Conservation (phyloP, 2,113 vertebrate genomes). For the Bucco capensis region DNA sequence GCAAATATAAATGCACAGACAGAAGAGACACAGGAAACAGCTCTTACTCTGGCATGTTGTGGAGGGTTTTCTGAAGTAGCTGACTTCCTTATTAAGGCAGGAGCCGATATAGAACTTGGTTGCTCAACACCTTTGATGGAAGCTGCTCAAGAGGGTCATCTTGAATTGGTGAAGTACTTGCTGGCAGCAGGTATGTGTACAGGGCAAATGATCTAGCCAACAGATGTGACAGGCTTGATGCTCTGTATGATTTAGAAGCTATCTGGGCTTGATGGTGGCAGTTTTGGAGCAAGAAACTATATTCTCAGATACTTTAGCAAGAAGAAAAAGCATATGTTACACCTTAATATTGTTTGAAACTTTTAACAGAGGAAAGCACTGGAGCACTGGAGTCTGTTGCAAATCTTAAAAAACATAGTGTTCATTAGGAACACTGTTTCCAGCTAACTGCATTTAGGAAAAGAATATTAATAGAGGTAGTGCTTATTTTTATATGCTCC, state of each 20-base stretch:
- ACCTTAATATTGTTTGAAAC: not conserved
- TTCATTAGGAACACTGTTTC: not conserved
- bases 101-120: constrained; percentile 95
- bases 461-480: not conserved
- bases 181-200: constrained; percentile 86
- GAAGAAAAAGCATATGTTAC: not conserved
- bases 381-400: not conserved
- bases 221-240: not conserved
- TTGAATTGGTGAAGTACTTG: constrained; percentile 97
- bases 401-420: not conserved
- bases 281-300: not conserved
- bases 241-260: not conserved
- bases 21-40: constrained; percentile 97
- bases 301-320: not conserved
- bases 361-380: not conserved
- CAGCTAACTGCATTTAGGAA: not conserved
- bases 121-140: constrained; percentile 99
- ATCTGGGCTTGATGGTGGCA: not conserved
- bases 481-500: not conserved
- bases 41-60: constrained; percentile 95
- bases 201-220: not conserved
- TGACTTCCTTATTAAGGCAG: constrained; percentile 97
- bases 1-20: constrained; percentile 99
- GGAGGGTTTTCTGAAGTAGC: constrained; percentile 98
- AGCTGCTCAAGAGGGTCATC: constrained; percentile 96